Percentiles rank a stretch among this genome's conserved stretches.
Evolutionary conservation across 1,140 invertebrate genomes (phyloP).

Genomic region (Drosophila pandora): DNA sequence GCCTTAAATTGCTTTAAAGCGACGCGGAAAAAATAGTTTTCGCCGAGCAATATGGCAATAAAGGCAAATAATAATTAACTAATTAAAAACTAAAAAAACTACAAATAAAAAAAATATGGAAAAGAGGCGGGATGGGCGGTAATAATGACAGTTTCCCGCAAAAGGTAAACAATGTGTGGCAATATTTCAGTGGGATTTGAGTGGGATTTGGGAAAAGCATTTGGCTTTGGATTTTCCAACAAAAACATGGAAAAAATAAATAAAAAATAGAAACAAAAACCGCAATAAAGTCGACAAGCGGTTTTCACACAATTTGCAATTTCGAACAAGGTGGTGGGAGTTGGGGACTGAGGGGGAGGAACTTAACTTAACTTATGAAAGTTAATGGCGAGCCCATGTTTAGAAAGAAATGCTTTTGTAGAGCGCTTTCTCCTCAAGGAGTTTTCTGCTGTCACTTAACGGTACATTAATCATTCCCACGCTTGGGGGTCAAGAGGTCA

Average conservation of each 20-base stretch:
- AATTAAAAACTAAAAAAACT: slow-evolving; percentile 52
- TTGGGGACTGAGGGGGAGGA: too few relatives aligned
- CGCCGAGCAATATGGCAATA: slow-evolving; percentile 38
- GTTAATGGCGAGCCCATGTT: slow-evolving; percentile 3
- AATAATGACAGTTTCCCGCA: slow-evolving; percentile 56
- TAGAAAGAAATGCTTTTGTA: background rate
- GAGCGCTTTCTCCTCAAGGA: background rate
- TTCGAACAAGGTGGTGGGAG: slow-evolving; percentile 7
- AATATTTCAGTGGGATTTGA: slow-evolving; percentile 11
- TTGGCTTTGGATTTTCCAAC: slow-evolving; percentile 8
- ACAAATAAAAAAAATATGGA: too few relatives aligned
- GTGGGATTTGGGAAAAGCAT: slow-evolving; percentile 3
- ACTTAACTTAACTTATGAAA: slow-evolving; percentile 11
- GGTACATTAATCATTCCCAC: slow-evolving; percentile 32
- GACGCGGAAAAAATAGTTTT: background rate
- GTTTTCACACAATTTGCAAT: slow-evolving; percentile 74
- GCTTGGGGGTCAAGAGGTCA: slow-evolving; percentile 47
- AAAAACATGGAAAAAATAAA: too few relatives aligned
- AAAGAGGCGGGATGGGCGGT: background rate
- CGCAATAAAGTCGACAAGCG: slow-evolving; percentile 43
- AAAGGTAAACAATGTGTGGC: slow-evolving; percentile 43
- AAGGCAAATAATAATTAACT: slow-evolving; percentile 67
- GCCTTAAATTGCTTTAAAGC: slow-evolving; percentile 2
- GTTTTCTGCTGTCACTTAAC: slow-evolving; percentile 5
- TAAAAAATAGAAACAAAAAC: slow-evolving; percentile 48